phyloP scores from a whole-genome alignment of 2,888 invertebrate species.

The Drosophila phalerata region DNA sequence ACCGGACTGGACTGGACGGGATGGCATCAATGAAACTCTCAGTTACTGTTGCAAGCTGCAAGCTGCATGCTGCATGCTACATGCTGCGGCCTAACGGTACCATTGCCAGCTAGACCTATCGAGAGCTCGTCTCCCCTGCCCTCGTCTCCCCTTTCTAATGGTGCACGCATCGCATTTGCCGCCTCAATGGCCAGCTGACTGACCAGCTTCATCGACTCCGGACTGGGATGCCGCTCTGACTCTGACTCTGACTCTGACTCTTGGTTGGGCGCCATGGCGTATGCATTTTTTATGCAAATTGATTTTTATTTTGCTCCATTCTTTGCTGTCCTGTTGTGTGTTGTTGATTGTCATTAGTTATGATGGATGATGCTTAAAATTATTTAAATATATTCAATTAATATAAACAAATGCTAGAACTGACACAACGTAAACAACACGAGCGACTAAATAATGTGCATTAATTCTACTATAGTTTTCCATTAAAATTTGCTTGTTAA shows the following conservation, averaged over 20 bases:
- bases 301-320: slow-evolving; percentile 49
- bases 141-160: slow-evolving; percentile 59
- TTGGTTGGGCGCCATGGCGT: slow-evolving; percentile 70
- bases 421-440: slow-evolving; percentile 51
- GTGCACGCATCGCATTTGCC: slow-evolving; percentile 73
- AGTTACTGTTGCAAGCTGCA: slow-evolving; percentile 42
- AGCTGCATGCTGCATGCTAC: slow-evolving; percentile 56
- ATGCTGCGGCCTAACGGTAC: slow-evolving; percentile 70
- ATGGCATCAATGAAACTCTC: slow-evolving; percentile 70
- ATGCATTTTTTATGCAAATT: slow-evolving; percentile 80
- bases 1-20: slow-evolving; percentile 20
- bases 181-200: slow-evolving; percentile 73
- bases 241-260: no score
- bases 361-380: slow-evolving; percentile 70
- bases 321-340: slow-evolving; percentile 7
- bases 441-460: neutral
- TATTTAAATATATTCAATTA: slow-evolving; percentile 80
- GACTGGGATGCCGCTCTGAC: slow-evolving; percentile 29
- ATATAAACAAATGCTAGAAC: slow-evolving; percentile 42
- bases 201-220: slow-evolving; percentile 52
- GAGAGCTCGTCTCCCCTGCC: slow-evolving; percentile 17
- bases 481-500: neutral
- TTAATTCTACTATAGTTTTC: neutral
- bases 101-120: slow-evolving; percentile 46
- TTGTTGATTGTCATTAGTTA: slow-evolving; percentile 68